Evolutionary conservation across 2,888 invertebrate species (phyloP).

Genomic region (Cantharis nigra): DNA sequence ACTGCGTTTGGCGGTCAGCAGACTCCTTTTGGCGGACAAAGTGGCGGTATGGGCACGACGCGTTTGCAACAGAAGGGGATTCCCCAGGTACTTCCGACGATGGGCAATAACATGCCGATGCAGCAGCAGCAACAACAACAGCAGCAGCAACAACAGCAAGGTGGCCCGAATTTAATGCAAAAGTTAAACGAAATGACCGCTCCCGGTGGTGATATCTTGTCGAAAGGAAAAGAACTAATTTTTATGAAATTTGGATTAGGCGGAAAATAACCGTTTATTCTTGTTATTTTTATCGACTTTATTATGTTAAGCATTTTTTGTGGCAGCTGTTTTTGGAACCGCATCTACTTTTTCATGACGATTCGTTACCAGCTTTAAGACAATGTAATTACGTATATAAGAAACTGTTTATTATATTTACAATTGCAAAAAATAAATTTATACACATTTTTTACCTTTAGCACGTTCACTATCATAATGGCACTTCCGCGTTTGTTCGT

Average conservation of each 20-base stretch:
- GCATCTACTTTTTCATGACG: conserved; percentile 13
- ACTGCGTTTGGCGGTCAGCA: conserved; percentile 28
- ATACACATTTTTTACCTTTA: background rate
- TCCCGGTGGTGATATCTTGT: conserved; percentile 87
- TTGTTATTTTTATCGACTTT: conserved; percentile 19
- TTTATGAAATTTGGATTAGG: conserved; percentile 93
- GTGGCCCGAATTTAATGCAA: conserved; percentile 81
- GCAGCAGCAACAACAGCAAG: conserved; percentile 53
- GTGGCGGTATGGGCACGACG: conserved; percentile 18
- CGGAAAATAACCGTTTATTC: conserved; percentile 57
- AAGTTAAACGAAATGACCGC: conserved; percentile 88
- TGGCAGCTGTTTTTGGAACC: conserved; percentile 39
- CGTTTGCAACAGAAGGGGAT: conserved; percentile 58
- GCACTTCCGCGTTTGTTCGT: background rate
- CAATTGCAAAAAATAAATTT: background rate
- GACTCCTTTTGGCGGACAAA: conserved; percentile 9
- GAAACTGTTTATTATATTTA: background rate
- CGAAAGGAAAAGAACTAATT: conserved; percentile 91
- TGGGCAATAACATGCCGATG: conserved; percentile 49
- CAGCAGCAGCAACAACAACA: conserved; percentile 54
- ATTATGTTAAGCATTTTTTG: conserved; percentile 17
- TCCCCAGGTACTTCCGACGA: conserved; percentile 58
- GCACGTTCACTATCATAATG: background rate
- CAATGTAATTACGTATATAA: background rate
- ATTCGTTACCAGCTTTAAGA: conserved; percentile 12